Base-by-base conservation (phyloP, 2,888 invertebrate species). In the Rhamnusium bicolor region DNA sequence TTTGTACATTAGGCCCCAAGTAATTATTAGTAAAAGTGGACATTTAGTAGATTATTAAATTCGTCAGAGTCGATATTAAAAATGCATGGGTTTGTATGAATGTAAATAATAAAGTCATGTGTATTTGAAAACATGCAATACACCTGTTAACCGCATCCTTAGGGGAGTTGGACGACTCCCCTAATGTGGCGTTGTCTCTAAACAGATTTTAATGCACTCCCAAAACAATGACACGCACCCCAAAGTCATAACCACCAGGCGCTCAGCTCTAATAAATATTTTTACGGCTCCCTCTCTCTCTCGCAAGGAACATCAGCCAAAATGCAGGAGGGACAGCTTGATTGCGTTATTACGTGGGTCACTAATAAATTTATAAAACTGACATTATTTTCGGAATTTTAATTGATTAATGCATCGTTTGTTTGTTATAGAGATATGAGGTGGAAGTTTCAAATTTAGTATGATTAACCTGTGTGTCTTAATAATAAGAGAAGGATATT, bases 191-290 rank as follows among this genome's bases (percentile, higher is more conserved):
- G 79, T 78, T 80, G 83, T 80, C 84, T 85, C 88, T 89, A 90
- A 90, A 90, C 90, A 89, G 89, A 90, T 90, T 90, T 90, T 90
- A 90, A 90, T 90, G 89, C 89, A 85, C 84, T 86, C 84, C 84
- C 83, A 85, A 86, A 86, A 86, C 86, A 86, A 86, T 84, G 86
- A 86, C 84, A 84, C 82, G 83, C 85, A 81, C 84, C 84, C 84
- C 80, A 71, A 82, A 79, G 82, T 82, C 79, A 82, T 83, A 84
- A 84, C 82, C 83, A 84, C 83, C 84, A 82, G 82, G 72, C 82
- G 81, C 81, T 80, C 72, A 73, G 76, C 80, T 79, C 80, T 82
- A 84, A 85, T 85, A 85, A 85, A 85, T 85, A 85, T 85, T 84
- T 84, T 85, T 83, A 81, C 82, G 78, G 80, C 62, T 67, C 51